A percentile compares a stretch with the other conserved stretches of the same genome.
These are phyloP conservation scores for Allolobophora icterica DNA, from an alignment of 2,888 invertebrate genomes.

Conservation along the genomic window DNA sequence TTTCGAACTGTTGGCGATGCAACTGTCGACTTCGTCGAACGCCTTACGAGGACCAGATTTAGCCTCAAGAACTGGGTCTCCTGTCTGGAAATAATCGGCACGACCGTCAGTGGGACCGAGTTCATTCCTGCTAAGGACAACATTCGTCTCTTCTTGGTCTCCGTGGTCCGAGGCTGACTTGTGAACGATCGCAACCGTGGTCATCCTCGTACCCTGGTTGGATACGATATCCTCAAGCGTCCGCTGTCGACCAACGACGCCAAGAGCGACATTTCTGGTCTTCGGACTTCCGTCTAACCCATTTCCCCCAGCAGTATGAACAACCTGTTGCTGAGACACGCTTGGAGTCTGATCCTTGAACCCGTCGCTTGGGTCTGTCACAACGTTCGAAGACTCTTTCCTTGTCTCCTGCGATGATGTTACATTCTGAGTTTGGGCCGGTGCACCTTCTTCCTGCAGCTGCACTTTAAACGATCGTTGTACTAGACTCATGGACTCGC, in stretches of 20 bases:
- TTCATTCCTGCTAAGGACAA: neutral
- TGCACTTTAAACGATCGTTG: constrained; percentile 6
- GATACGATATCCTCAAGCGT: neutral
- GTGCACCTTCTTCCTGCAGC: neutral
- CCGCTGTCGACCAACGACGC: neutral
- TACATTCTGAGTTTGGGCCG: neutral
- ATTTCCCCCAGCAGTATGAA: neutral
- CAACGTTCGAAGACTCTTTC: neutral
- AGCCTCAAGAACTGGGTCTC: neutral
- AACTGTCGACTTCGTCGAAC: constrained; percentile 4
- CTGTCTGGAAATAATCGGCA: neutral
- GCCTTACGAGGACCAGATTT: neutral
- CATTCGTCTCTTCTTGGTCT: neutral
- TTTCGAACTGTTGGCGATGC: neutral
- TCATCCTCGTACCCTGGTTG: neutral
- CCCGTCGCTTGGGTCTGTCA: neutral
- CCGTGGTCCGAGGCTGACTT: constrained; percentile 9
- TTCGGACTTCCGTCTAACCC: neutral
- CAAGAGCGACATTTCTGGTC: neutral
- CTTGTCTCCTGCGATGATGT: neutral
- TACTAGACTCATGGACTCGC: neutral
- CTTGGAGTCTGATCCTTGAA: neutral
- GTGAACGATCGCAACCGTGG: neutral
- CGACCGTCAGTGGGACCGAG: neutral
- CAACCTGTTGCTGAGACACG: neutral